Evolutionary conservation across 2,888 invertebrate genomes (phyloP).

Genomic region (Chalcis sispes): DNA sequence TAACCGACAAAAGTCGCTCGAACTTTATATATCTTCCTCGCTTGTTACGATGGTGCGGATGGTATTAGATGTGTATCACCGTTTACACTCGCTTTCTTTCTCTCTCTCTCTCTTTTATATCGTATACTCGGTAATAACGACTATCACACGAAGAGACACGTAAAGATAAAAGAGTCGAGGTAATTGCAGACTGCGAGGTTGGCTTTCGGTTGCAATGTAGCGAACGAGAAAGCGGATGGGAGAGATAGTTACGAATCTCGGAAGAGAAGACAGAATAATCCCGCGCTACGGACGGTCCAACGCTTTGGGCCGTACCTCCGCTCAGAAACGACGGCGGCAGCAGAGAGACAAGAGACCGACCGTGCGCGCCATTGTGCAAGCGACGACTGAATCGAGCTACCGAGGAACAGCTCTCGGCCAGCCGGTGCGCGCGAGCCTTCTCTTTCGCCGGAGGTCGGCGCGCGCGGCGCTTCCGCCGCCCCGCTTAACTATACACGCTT

Average conservation of each 20-base stretch:
- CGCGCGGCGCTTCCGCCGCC: constrained; percentile 3
- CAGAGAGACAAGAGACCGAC: constrained; percentile 61
- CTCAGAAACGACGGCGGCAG: constrained; percentile 73
- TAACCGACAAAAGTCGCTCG: too few relatives aligned
- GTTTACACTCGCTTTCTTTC: too few relatives aligned
- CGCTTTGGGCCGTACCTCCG: constrained; percentile 72
- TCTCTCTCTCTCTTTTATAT: too few relatives aligned
- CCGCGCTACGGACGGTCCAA: constrained; percentile 72
- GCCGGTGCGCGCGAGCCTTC: constrained; percentile 24
- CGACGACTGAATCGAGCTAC: constrained; percentile 65
- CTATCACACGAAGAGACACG: too few relatives aligned
- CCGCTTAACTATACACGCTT: neutral
- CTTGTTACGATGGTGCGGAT: too few relatives aligned
- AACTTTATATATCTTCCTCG: too few relatives aligned
- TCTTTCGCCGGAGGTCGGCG: constrained; percentile 35
- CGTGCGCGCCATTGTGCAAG: constrained; percentile 73
- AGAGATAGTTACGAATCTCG: too few relatives aligned
- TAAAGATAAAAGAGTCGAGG: too few relatives aligned
- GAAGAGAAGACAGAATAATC: constrained; percentile 59
- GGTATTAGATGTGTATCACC: too few relatives aligned
- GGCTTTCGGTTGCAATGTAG: too few relatives aligned
- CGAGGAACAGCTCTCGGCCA: constrained; percentile 21
- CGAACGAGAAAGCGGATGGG: neutral
- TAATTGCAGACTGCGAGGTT: too few relatives aligned
- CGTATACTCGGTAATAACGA: too few relatives aligned